Percentiles rank a stretch among this genome's conserved stretches.
These are phyloP conservation scores for Peromyscus leucopus DNA, from an alignment of 2,113 vertebrate species.

Conservation along the genomic window DNA sequence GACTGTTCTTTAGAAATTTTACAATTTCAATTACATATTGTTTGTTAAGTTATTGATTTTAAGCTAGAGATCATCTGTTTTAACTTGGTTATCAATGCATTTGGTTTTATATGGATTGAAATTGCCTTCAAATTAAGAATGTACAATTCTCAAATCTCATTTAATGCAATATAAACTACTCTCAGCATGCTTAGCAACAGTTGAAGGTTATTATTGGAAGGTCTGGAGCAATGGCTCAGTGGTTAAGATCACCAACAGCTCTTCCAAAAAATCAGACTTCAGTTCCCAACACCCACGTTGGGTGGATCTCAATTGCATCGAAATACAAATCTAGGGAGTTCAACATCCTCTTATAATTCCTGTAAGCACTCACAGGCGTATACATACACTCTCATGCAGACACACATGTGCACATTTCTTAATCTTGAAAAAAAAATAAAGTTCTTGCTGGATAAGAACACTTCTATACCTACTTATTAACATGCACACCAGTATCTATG, in stretches of 20 bases:
- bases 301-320: neutral
- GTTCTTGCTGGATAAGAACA: neutral
- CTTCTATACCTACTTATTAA: neutral
- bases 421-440: neutral
- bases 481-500: neutral
- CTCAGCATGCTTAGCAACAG: neutral
- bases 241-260: neutral
- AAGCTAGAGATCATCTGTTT: slow-evolving; percentile 47
- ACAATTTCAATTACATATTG: neutral
- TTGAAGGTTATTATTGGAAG: neutral
- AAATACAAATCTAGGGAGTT: neutral
- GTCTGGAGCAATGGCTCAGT: neutral
- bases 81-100: slow-evolving; percentile 44
- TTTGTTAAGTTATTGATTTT: slow-evolving; percentile 56
- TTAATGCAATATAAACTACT: neutral
- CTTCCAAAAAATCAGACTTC: neutral
- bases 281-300: neutral
- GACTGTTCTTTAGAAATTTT: neutral
- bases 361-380: neutral
- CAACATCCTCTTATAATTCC: neutral
- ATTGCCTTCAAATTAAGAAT: slow-evolving; percentile 6
- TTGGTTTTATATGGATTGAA: slow-evolving; percentile 30
- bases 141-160: neutral
- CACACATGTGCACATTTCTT: neutral
- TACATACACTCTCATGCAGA: neutral